Base-by-base conservation (phyloP, 2,797 vertebrate species). In the Etheostoma perlongum region DNA sequence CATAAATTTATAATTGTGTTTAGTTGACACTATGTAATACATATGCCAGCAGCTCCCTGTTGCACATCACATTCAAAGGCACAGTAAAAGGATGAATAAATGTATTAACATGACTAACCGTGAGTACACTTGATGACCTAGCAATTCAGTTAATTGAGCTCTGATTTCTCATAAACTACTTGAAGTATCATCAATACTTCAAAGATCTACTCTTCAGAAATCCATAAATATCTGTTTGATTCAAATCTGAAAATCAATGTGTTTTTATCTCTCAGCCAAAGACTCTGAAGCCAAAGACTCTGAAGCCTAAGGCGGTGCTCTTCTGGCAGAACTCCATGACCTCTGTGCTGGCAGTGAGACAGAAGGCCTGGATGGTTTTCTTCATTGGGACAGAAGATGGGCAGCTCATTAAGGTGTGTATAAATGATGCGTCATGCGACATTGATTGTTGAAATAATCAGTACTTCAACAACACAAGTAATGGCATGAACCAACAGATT, bases 401-500 rank as follows among this genome's bases (percentile, higher is more conserved):
- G 1, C 93, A 95, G 76, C 81, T 96, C 42, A 91, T 95, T 5
- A 94, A 95, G 94, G 95, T 95, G 68, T n/a, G 83, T 67, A 0
- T 15, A 2, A 40, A 8, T 42, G 2, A 62, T 18, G 11, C 19
- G 0, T 27, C 27, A 27, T 27, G 4, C 27, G 27, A 2, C 0
- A 49, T 70, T 3, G 15, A 7, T 61, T 19, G 19, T 21, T 25
- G 2, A 23, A 16, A 53, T 21, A 11, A 18, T 67, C 15, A 18
- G 12, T 54, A 14, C 14, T 51, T 51, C 18, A 55, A n/a, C 11
- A 2, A 21, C 27, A 18, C 30, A 30, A 23, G 7, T n/a, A 30
- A 16, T 4, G 1, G n/a, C 19, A 33, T 51, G 12, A 25, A 15
- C 12, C 2, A 57, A 40, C 14, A 1, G 5, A 13, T 58, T 27